Base-by-base conservation (phyloP, 2,113 vertebrate genomes). In the Orthonyx spaldingii region DNA sequence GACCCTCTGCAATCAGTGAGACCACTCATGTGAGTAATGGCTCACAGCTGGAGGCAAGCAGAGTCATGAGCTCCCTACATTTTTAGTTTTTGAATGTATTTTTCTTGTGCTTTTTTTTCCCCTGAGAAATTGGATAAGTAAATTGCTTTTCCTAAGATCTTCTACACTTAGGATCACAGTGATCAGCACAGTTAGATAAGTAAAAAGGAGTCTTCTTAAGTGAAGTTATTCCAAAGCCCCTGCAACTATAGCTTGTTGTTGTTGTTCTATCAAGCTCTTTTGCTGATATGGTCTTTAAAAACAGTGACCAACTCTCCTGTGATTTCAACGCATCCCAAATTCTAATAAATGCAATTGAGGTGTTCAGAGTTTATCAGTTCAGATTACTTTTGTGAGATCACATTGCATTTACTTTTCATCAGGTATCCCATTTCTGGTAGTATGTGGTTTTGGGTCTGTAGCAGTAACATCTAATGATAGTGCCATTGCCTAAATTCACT, bases 21-120 rank as follows among this genome's bases (percentile, higher is more conserved):
- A 85, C 91, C 77, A 47, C 87, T 96, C 90, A 84, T 93, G 94
- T 94, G 89, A 93, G 82, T 96, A 96, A 96, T 91, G 79, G 75
- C 87, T 97, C 92, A 80, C 92, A 95, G 92, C 71, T 94, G 92
- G 93, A 72, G 88, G 66, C 41, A 91, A 75, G 52, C 44, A 74
- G 50, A 79, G 85, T 74, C 82, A 77, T 91, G 85, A 93, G 78
- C 63, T 95, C 75, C 78, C 63, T 60, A 78, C 82, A 80, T 81
- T 78, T 90, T 88, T 41, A 83, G 66, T 3, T 83, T 96, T 83
- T 63, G 47, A 86, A 88, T 63, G 68, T 65, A 65, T 39, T 89
- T 92, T 79, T 56, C 46, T 63, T 52, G 26, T 20, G 7, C 2
- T 9, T 47, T 46, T 16, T 14, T 46, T 2, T 0, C 2, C 8